These are phyloP conservation scores for Muscicapa adusta DNA, from an alignment of 2,113 vertebrate genomes.

Conservation along the genomic window DNA sequence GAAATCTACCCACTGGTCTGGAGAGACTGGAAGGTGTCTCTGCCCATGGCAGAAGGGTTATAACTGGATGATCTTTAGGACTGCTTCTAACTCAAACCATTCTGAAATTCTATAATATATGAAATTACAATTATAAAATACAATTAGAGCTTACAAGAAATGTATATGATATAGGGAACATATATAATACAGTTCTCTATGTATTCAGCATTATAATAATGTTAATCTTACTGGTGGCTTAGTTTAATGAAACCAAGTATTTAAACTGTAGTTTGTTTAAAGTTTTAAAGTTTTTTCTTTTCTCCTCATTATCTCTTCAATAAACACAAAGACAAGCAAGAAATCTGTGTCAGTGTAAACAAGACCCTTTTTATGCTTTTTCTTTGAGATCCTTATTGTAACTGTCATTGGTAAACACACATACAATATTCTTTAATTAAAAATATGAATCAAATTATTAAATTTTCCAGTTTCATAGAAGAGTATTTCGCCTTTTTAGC, in stretches of 20 bases:
- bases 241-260: neutral
- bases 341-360: neutral
- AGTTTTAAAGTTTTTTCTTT: neutral
- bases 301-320: neutral
- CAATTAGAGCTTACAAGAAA: neutral
- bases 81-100: neutral
- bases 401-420: neutral
- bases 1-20: neutral
- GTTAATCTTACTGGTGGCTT: neutral
- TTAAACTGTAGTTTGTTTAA: neutral
- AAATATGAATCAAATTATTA: neutral
- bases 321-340: neutral
- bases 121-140: neutral
- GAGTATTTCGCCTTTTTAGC: neutral
- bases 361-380: neutral
- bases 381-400: neutral
- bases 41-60: neutral
- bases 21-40: neutral
- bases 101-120: neutral
- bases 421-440: neutral
- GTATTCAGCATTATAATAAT: neutral
- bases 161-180: neutral
- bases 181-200: neutral
- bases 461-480: neutral
- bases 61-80: neutral